phyloP scores from a whole-genome alignment of 2,113 vertebrate genomes.

The Haemorhous mexicanus region DNA sequence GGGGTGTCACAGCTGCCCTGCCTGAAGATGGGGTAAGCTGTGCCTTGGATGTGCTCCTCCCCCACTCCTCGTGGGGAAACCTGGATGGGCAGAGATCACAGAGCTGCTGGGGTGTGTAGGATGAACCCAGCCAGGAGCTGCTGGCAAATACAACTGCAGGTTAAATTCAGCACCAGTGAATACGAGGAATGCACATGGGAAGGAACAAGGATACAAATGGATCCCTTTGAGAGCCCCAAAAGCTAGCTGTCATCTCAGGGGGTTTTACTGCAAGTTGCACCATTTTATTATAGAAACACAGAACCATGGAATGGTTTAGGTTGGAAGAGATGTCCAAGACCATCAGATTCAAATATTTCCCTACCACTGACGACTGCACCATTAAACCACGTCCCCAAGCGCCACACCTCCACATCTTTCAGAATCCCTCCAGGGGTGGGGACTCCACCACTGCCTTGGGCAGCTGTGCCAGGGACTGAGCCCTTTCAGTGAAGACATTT shows the following conservation, averaged over 20 bases:
- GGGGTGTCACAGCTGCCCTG: not conserved
- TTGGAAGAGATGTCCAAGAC: not conserved
- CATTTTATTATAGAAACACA: not conserved
- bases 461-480: not conserved
- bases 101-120: not conserved
- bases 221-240: too few relatives aligned
- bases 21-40: not conserved
- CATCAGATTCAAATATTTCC: not conserved
- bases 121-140: not conserved
- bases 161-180: not conserved
- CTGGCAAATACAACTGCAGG: not conserved
- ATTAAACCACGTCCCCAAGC: accelerated
- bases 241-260: not conserved
- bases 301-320: not conserved
- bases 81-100: not conserved
- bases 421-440: not conserved
- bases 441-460: not conserved
- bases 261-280: not conserved
- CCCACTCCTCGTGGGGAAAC: not conserved
- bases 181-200: not conserved
- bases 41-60: not conserved
- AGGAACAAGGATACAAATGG: not conserved
- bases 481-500: not conserved
- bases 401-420: not conserved
- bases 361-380: not conserved